These are phyloP conservation scores for Caenorhabditis drosophilae DNA, from an alignment of 2,888 invertebrate genomes.

Conservation along the genomic window DNA sequence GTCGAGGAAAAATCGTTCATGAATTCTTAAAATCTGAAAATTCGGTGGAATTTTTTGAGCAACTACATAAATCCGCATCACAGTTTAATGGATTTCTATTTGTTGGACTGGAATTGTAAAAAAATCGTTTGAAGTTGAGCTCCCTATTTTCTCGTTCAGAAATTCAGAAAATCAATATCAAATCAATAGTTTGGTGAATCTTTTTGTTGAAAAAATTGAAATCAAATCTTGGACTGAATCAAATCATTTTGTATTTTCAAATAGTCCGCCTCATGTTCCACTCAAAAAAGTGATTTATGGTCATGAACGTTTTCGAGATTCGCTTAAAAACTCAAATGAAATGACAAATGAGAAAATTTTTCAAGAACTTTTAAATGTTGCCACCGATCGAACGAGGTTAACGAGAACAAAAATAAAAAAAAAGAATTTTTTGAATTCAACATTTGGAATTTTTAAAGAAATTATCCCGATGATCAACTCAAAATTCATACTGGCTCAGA, in stretches of 20 bases:
- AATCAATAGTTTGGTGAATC: constrained; percentile 48
- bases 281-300: constrained; percentile 53
- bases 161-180: constrained; percentile 25
- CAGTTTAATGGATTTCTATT: constrained; percentile 61
- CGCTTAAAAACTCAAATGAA: constrained; percentile 14
- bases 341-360: constrained; percentile 19
- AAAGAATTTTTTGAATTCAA: neutral
- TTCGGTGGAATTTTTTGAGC: constrained; percentile 24
- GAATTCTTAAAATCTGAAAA: constrained; percentile 28
- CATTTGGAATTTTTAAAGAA: constrained; percentile 4
- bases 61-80: constrained; percentile 26
- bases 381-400: constrained; percentile 32
- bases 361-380: constrained; percentile 37
- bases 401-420: too few relatives aligned
- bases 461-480: constrained; percentile 49
- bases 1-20: constrained; percentile 50
- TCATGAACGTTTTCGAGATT: constrained; percentile 24
- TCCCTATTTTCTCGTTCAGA: too few relatives aligned
- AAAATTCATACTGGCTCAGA: constrained; percentile 46
- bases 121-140: too few relatives aligned
- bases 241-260: constrained; percentile 35
- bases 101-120: constrained; percentile 54
- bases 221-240: constrained; percentile 20
- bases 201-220: constrained; percentile 32
- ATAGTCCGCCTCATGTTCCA: constrained; percentile 52